phyloP scores from a whole-genome alignment of 2,888 invertebrate genomes.

The Globia sparganii region DNA sequence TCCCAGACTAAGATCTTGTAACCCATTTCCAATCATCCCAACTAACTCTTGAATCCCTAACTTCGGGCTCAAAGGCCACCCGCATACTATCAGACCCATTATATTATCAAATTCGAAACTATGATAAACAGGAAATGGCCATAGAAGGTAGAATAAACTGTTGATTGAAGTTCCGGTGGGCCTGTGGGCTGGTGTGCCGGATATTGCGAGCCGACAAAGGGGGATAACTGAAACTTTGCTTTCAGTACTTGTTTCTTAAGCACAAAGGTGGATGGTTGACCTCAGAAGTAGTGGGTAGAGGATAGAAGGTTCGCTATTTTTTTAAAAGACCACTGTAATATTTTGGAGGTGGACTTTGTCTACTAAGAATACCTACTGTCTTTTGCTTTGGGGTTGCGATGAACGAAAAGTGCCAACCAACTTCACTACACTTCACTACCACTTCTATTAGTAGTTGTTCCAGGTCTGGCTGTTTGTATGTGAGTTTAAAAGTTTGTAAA shows the following conservation, averaged over 20 bases:
- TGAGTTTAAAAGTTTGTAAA: no score
- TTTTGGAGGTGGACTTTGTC: neutral
- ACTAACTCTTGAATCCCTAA: constrained; percentile 16
- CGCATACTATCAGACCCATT: constrained; percentile 34
- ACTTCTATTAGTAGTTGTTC: no score
- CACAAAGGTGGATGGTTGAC: constrained; percentile 55
- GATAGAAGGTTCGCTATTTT: constrained; percentile 20
- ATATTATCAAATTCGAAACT: constrained; percentile 59
- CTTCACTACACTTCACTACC: no score
- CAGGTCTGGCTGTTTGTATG: no score
- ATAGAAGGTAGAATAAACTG: constrained; percentile 61
- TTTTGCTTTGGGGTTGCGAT: neutral
- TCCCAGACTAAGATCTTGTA: constrained; percentile 3
- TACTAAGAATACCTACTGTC: neutral
- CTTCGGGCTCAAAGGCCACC: constrained; percentile 24
- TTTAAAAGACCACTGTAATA: neutral
- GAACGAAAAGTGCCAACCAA: neutral
- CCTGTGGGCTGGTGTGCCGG: constrained; percentile 46
- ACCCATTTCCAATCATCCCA: neutral
- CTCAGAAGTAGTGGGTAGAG: neutral
- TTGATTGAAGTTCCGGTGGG: constrained; percentile 66
- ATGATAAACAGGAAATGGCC: constrained; percentile 65
- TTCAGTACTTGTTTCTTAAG: constrained; percentile 59
- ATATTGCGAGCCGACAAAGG: constrained; percentile 63
- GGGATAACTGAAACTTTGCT: constrained; percentile 58